Percentiles rank a stretch among this genome's conserved stretches.
These are phyloP conservation scores for Lacanobia wlatinum DNA, from an alignment of 2,888 invertebrate genomes.

Conservation along the genomic window DNA sequence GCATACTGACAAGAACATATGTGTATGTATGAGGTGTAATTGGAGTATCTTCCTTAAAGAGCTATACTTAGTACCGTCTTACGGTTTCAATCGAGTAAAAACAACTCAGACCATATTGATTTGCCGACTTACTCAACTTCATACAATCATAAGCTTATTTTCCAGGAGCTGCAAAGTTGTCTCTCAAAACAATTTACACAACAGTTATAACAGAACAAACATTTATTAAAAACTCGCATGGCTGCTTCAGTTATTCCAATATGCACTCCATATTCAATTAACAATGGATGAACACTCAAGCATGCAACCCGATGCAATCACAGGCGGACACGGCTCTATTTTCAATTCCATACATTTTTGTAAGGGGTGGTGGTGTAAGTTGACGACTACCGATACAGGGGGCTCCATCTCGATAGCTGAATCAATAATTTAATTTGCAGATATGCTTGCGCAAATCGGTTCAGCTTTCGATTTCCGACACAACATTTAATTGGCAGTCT, in stretches of 20 bases:
- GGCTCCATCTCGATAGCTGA: neutral
- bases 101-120: neutral
- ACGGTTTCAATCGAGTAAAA: neutral
- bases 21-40: too few relatives aligned
- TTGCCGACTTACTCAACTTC: neutral
- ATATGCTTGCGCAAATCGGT: slow-evolving; percentile 15
- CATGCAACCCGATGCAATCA: slow-evolving; percentile 20
- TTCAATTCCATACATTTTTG: slow-evolving; percentile 18
- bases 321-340: neutral
- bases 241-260: slow-evolving; percentile 12
- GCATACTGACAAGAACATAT: too few relatives aligned
- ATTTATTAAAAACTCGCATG: neutral
- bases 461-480: slow-evolving; percentile 37
- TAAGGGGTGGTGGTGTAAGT: neutral
- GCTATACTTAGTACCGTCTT: neutral
- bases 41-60: neutral
- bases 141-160: neutral
- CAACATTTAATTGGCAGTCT: neutral
- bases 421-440: slow-evolving; percentile 30
- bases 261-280: slow-evolving; percentile 15
- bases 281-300: slow-evolving; percentile 17
- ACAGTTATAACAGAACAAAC: neutral
- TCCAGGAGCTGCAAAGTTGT: neutral
- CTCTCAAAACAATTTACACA: neutral
- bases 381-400: neutral